Conservation (phyloP, 1,140 invertebrate species). For the Euwallacea fornicatus region DNA sequence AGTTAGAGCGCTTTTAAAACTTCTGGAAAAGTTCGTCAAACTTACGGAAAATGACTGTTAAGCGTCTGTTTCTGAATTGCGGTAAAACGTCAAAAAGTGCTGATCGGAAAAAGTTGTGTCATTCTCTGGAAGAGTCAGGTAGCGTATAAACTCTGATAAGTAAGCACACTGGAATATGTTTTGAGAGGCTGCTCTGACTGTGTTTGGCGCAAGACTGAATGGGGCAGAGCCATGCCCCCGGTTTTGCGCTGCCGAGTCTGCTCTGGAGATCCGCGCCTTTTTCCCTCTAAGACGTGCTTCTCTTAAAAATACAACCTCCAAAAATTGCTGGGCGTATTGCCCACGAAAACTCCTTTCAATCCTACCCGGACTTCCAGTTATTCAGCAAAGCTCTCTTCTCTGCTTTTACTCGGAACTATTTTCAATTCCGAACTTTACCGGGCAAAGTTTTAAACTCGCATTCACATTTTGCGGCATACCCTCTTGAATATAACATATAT, state of each 20-base stretch:
- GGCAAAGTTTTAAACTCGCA: slow-evolving; percentile 2
- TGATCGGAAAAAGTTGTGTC: slow-evolving; percentile 23
- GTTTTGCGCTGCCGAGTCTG: slow-evolving; percentile 38
- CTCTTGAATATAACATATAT: neutral
- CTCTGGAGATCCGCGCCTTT: slow-evolving; percentile 32
- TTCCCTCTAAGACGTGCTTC: slow-evolving; percentile 23
- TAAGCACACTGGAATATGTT: slow-evolving; percentile 45
- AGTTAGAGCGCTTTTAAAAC: no score
- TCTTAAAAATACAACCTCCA: slow-evolving; percentile 23
- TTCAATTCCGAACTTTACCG: slow-evolving; percentile 12
- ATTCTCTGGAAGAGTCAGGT: slow-evolving; percentile 34
- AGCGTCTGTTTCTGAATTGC: neutral
- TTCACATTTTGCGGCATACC: neutral
- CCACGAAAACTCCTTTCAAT: neutral
- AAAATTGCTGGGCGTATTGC: slow-evolving; percentile 10
- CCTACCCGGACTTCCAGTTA: neutral
- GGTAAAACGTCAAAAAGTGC: slow-evolving; percentile 21
- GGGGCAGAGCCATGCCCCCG: slow-evolving; percentile 32
- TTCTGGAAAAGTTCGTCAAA: slow-evolving; percentile 8
- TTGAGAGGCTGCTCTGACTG: slow-evolving; percentile 33
- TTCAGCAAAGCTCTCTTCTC: neutral
- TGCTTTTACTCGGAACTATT: slow-evolving; percentile 7
- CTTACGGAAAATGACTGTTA: slow-evolving; percentile 7
- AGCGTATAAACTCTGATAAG: slow-evolving; percentile 29
- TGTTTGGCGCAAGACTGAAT: slow-evolving; percentile 45